Evolutionary conservation across 2,113 vertebrate species (phyloP).

Genomic region (Gallinago undulata): DNA sequence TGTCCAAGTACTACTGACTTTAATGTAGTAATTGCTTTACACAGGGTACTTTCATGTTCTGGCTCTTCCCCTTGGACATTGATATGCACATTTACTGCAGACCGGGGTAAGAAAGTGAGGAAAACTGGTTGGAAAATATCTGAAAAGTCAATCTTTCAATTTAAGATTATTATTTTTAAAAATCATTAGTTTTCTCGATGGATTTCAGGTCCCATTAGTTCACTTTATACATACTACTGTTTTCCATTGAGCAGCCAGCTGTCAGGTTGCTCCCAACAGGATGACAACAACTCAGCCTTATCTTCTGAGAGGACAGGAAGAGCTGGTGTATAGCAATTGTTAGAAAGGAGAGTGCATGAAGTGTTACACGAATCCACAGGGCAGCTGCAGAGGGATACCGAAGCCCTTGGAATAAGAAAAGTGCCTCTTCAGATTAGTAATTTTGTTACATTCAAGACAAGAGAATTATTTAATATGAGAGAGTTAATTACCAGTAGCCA

Average conservation of each 20-base stretch:
- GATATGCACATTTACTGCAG: not conserved
- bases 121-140: not conserved
- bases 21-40: not conserved
- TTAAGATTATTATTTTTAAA: not conserved
- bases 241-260: not conserved
- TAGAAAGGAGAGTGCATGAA: not conserved
- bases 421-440: not conserved
- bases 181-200: not conserved
- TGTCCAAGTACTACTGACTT: not conserved
- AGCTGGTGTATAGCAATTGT: not conserved
- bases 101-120: not conserved
- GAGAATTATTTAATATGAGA: not conserved
- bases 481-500: not conserved
- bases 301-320: not conserved
- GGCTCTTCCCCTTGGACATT: not conserved
- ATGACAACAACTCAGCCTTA: not conserved
- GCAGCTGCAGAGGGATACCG: not conserved
- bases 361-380: not conserved
- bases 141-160: not conserved
- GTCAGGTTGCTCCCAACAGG: not conserved
- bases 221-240: not conserved
- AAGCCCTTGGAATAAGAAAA: not conserved
- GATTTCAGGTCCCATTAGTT: not conserved
- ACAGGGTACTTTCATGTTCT: rapidly evolving
- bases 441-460: not conserved